Evolutionary conservation across 1,140 invertebrate species (phyloP), one percentile per base, ranked within the genome.

Genomic region (Drosophila lacteicornis): DNA sequence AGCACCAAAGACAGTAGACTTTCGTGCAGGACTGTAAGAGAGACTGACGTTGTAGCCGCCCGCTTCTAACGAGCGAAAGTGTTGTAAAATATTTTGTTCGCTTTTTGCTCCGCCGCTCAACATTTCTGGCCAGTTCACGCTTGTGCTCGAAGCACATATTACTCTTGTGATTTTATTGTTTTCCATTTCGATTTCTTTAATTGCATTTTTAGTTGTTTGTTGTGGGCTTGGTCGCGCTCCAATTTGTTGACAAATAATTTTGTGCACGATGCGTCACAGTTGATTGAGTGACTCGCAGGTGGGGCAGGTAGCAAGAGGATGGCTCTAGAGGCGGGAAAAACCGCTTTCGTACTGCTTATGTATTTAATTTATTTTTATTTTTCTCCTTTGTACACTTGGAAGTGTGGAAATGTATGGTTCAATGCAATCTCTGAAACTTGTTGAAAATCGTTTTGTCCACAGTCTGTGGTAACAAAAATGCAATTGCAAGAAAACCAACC

Each of bases 11-110:
- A 47, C 55, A 19, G 43, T 38, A 79, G 57, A 82, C 82, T 85
- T 86, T 85, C 82, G 69, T 82, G 83, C 65, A 58, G 75, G 75
- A 87, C 75, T 76, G 83, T 85, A 33, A 25, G 36, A 42, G 27
- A 53, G 40, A 47, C 47, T 51, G 59, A 43, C 43, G 74, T 43
- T 43, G 74, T 58, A 36, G 13, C 71, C 66, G 81, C 82, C 76
- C 69, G 82, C 82, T 85, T 85, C 82, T 86, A 85, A 83, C 80
- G 83, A 87, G 83, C 84, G 83, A 87, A 87, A 87, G 83, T 87
- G 83, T 88, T 87, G 80, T 87, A 82, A 86, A 87, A 86, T 86
- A 86, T 86, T 86, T 73, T 86, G 79, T 87, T 76, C 62, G 67
- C 59, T 80, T 87, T 71, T 81, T 68, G 46, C 40, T 62, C 56